Base-by-base conservation (phyloP, 2,113 vertebrate species). In the Agelaius tricolor region DNA sequence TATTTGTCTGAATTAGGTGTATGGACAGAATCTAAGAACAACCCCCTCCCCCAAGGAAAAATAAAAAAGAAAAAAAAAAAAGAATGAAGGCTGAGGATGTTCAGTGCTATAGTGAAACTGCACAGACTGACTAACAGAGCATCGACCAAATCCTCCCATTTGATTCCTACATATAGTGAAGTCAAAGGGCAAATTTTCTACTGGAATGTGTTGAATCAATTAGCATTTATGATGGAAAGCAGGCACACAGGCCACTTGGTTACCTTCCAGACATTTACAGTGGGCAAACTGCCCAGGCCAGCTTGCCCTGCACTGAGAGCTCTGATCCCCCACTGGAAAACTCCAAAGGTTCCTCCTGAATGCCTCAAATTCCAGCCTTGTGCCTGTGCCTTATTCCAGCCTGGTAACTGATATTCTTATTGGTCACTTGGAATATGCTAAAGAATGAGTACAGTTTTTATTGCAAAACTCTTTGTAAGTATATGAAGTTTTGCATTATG, bases 211-310 rank as follows among this genome's bases (percentile, higher is more conserved):
- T 78, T 87, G 87, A 78, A 84, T 84, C 33, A 81, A 43, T 88
- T 89, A 86, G 61, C 39, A 51, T 88, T 89, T 82, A 59, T 63
- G 84, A 78, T 57, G 74, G 69, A 78, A 93, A 68, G 52, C 84
- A 94, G 80, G 72, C 55, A 47, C 67, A 39, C 57, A 85, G 44
- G 49, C 19, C 61, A 54, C 57, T 76, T 57, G 54, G 62, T 80
- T 75, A 35, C 35, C 24, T 90, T 68, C 57, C 65, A 82, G 66
- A 37, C 26, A 63, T 63, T 63, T 68, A 27, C 47, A 85, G 35
- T 68, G 66, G 57, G 67, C 75, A 93, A 55, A 57, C 10, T 83
- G 71, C 83, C 71, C 67, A 24, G 71, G 62, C 75, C 49, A 82
- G 26, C 46, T 49, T 33, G 22, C 57, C 27, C 9, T 37, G 52